Evolutionary conservation across 2,113 vertebrate genomes (phyloP).

Genomic region (Pantherophis guttatus): DNA sequence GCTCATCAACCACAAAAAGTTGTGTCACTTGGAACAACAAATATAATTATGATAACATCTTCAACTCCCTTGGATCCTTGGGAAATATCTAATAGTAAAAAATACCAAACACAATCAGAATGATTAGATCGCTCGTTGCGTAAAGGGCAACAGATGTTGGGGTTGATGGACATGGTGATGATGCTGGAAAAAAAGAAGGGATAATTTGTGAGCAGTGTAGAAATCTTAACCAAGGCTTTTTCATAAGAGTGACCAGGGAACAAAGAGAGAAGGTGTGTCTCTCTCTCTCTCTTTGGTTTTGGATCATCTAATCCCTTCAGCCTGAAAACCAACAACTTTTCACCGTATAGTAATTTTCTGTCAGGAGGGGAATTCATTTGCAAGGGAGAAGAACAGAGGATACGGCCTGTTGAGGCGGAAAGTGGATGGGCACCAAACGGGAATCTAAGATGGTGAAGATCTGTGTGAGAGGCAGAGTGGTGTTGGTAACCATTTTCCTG

Average conservation of each 20-base stretch:
- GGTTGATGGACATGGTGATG: neutral
- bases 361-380: neutral
- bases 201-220: neutral
- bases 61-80: neutral
- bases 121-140: rapidly evolving
- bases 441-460: neutral
- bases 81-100: neutral
- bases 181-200: neutral
- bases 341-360: neutral
- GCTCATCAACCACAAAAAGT: neutral
- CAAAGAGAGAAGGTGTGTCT: neutral
- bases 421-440: neutral
- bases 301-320: neutral
- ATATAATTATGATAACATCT: neutral
- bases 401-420: neutral
- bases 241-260: neutral
- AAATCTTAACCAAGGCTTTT: neutral
- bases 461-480: neutral
- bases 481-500: neutral
- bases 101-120: neutral
- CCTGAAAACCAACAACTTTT: neutral
- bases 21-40: neutral
- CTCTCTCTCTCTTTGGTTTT: neutral
- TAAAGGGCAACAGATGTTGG: neutral
- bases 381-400: neutral